Base-by-base conservation (phyloP, 2,888 invertebrate genomes). In the Maniola hyperantus region DNA sequence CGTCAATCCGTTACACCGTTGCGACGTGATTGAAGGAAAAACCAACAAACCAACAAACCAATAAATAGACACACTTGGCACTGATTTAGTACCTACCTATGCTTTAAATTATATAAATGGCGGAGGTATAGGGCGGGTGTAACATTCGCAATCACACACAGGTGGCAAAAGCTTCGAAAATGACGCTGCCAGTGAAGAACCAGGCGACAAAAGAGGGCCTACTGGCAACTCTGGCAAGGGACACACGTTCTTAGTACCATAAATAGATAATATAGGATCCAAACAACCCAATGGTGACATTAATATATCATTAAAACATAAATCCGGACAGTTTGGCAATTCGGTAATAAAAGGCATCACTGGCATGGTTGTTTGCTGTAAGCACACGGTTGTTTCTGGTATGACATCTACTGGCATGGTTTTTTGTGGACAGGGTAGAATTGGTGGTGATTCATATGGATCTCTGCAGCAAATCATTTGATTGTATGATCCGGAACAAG, bases 151-250 rank as follows among this genome's bases (percentile, higher is more conserved):
- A 20, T 64, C 34, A 6, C 53, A 26, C 0, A 62, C 53, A 7
- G 69, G 60, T 15, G 67, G 67, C 15, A 65, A 18, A 10, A 63
- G 20, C 7, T 33, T 39, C 15, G 70, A 75, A 6, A 79, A 72
- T 0, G 79, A 75, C 1, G 76, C 78, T 6, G 79, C 76, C 13
- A 80, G 46, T 0, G 81, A 77, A 0, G 85, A 86, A 1, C 84
- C 74, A 0, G 86, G 84, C 0, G 87, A 86, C 71, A 84, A 53
- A 61, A 80, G 83, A 0, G 82, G 78, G 69, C 78, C 82, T 10
- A 74, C 63, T 51, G 70, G 70, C 42, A 77, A 18, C 1, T 58
- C 70, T 0, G 74, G 63, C 5, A 75, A 34, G 26, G 75, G 70
- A 20, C 54, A 55, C 8, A 65, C 42, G 55, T 44, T 46, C 51